Percentiles rank a stretch among this genome's conserved stretches.
Evolutionary conservation across 2,113 vertebrate species (phyloP).

Genomic region (Tenebrosternarchus preto): DNA sequence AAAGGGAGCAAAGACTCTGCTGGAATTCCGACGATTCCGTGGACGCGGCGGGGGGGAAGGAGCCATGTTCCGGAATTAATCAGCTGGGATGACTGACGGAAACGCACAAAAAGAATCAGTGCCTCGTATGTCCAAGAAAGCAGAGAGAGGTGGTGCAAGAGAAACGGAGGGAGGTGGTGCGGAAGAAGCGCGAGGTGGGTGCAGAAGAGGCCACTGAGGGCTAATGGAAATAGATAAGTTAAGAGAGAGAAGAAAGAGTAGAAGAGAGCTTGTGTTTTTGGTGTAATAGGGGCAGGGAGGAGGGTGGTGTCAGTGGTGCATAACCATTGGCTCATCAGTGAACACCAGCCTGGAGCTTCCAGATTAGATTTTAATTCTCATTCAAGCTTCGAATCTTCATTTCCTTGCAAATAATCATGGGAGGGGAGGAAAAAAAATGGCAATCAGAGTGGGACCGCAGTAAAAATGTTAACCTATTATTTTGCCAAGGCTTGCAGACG

Average conservation of each 20-base stretch:
- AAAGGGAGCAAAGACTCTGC: neutral
- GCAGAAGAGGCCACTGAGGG: neutral
- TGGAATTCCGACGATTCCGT: neutral
- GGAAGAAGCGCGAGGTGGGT: too few relatives aligned
- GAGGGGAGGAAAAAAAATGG: conserved; percentile 16
- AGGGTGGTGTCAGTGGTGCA: conserved; percentile 43
- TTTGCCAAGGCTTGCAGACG: conserved; percentile 16
- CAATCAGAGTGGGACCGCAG: conserved; percentile 38
- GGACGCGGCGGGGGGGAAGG: neutral
- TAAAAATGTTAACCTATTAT: conserved; percentile 44
- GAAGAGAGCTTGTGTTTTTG: neutral
- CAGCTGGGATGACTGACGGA: neutral
- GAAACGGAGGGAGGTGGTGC: too few relatives aligned
- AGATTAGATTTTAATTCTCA: conserved; percentile 53
- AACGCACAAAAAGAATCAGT: conserved; percentile 1
- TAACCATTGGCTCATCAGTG: conserved; percentile 40
- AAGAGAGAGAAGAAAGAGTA: neutral
- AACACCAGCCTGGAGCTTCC: conserved; percentile 36
- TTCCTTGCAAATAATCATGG: conserved; percentile 51
- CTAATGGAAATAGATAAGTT: conserved; percentile 16
- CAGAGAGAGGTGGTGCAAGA: too few relatives aligned
- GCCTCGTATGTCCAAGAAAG: conserved; percentile 1
- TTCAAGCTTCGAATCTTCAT: conserved; percentile 39
- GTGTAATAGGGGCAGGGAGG: neutral
- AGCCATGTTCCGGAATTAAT: conserved; percentile 3